phyloP scores from a whole-genome alignment of 92 coral and sea anemone genomes.

The Phenganax stokvisi region DNA sequence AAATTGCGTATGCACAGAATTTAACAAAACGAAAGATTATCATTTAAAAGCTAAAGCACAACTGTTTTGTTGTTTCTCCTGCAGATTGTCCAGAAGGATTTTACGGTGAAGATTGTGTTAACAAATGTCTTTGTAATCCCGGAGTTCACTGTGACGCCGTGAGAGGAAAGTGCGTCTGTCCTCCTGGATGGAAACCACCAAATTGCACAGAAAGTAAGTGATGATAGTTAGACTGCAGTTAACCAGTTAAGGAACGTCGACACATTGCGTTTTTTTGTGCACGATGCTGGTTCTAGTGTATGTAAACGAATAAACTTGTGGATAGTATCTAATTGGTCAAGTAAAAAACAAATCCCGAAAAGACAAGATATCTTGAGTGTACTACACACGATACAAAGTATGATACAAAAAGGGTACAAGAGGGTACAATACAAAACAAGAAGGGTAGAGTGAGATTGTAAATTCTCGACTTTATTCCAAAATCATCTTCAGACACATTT shows the following conservation, averaged over 20 bases:
- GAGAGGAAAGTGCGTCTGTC: conserved; percentile 56
- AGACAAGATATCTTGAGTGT: too few species aligned
- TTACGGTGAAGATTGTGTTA: conserved; percentile 42
- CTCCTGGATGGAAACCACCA: conserved; percentile 66
- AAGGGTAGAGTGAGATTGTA: not conserved
- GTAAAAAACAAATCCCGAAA: too few species aligned
- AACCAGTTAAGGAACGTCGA: too few species aligned
- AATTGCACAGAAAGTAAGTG: conserved; percentile 66
- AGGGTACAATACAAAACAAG: too few species aligned
- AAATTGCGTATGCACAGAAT: too few species aligned
- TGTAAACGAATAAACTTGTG: too few species aligned
- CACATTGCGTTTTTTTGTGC: too few species aligned
- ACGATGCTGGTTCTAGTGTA: too few species aligned
- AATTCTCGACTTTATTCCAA: not conserved
- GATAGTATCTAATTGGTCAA: too few species aligned
- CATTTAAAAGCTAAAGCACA: not conserved
- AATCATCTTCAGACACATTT: not conserved
- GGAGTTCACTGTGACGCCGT: conserved; percentile 55
- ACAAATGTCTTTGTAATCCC: conserved; percentile 49
- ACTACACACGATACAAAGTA: too few species aligned
- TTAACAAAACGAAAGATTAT: not conserved
- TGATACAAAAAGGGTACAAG: too few species aligned
- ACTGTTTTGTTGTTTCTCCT: not conserved
- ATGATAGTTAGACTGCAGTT: not conserved
- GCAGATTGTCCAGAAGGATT: conserved; percentile 44